A percentile compares a stretch with the other conserved stretches of the same genome.
Conservation (phyloP, 2,797 vertebrate genomes). For the Cheirogaleus major region DNA sequence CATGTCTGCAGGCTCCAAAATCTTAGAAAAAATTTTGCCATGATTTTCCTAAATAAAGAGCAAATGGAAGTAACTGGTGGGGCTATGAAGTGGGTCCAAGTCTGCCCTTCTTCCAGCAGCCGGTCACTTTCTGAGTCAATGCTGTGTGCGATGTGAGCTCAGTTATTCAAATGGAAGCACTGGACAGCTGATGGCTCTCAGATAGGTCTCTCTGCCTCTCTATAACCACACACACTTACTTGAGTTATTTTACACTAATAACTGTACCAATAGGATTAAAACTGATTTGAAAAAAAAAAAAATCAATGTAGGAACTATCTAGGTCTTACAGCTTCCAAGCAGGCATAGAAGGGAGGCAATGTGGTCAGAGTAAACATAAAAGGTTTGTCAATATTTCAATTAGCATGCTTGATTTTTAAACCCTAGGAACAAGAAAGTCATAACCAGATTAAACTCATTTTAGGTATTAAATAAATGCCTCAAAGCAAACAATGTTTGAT, state of each 20-base stretch:
- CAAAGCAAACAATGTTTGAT: neutral
- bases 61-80: neutral
- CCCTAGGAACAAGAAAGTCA: neutral
- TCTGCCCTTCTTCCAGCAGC: neutral
- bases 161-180: neutral
- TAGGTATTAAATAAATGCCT: neutral
- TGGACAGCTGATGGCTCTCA: neutral
- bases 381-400: neutral
- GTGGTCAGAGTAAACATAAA: neutral
- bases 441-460: neutral
- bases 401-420: neutral
- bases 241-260: neutral
- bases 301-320: neutral
- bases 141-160: neutral
- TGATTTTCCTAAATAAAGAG: conserved; percentile 12
- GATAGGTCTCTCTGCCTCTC: neutral
- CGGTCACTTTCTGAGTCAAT: neutral
- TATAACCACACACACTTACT: neutral
- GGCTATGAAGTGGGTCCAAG: neutral
- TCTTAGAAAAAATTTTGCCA: neutral
- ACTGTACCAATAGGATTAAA: neutral
- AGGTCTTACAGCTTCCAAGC: neutral
- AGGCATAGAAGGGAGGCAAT: neutral
- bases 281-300: neutral
- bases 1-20: conserved; percentile 21